These are phyloP conservation scores for Callyntrura sp. DNA, from an alignment of 2,888 invertebrate genomes.

Conservation along the genomic window DNA sequence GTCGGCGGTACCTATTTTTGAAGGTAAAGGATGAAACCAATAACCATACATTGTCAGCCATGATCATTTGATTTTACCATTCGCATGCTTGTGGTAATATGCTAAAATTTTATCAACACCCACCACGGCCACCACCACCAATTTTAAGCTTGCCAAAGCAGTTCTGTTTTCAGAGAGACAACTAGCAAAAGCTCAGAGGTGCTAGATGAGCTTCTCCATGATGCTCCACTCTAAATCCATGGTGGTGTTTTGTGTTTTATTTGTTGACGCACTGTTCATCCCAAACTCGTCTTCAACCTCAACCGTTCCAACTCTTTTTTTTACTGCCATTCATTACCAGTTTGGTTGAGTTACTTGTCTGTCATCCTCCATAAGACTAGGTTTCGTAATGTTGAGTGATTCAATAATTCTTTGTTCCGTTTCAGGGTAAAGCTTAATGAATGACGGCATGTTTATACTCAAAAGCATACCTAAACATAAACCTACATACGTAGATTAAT, in stretches of 20 bases:
- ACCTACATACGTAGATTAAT: no score
- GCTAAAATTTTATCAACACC: background rate
- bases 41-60: constrained; percentile 21
- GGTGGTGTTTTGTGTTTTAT: background rate
- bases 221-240: background rate
- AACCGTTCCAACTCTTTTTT: background rate
- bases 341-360: background rate
- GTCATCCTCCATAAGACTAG: no score
- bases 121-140: no score
- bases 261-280: no score
- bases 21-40: constrained; percentile 26
- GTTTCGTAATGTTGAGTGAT: no score
- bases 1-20: background rate
- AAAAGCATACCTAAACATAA: no score
- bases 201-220: background rate
- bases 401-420: no score
- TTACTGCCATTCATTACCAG: constrained; percentile 17
- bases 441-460: no score
- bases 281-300: background rate
- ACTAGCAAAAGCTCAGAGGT: no score
- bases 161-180: background rate
- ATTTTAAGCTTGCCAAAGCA: no score
- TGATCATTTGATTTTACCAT: no score
- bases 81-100: background rate
- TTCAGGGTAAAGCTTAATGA: no score